Evolutionary conservation across 2,113 vertebrate genomes (phyloP).

Genomic region (Atherinomorus stipes): DNA sequence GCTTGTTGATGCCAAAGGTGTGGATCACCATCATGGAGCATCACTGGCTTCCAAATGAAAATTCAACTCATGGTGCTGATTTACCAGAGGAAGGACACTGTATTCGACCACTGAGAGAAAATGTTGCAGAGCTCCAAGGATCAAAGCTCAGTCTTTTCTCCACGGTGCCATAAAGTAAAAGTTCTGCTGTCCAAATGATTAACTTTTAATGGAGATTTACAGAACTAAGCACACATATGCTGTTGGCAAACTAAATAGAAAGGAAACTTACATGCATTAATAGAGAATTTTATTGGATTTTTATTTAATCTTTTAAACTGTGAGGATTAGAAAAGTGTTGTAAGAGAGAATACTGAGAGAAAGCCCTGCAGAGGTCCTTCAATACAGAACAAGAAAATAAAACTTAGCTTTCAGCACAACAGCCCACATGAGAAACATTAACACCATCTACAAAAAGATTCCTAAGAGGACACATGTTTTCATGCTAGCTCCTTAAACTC

Average conservation of each 20-base stretch:
- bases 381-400: conserved; percentile 3
- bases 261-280: neutral
- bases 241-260: conserved; percentile 5
- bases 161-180: conserved; percentile 18
- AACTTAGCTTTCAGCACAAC: conserved; percentile 33
- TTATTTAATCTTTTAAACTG: conserved; percentile 11
- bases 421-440: conserved; percentile 38
- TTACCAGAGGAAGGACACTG: conserved; percentile 24
- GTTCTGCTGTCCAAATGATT: conserved; percentile 42
- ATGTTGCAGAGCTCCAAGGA: conserved; percentile 14
- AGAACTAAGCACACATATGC: conserved; percentile 11
- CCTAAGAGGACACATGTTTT: conserved; percentile 30
- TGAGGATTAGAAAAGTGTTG: conserved; percentile 2
- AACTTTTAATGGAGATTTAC: conserved; percentile 30
- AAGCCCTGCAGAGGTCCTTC: neutral
- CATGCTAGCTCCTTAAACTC: conserved; percentile 27
- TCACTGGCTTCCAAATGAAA: conserved; percentile 35
- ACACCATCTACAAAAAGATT: conserved; percentile 32
- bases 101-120: conserved; percentile 13
- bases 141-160: conserved; percentile 30
- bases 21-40: conserved; percentile 13
- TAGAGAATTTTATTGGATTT: neutral
- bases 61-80: conserved; percentile 25
- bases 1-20: conserved; percentile 26
- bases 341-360: neutral